phyloP scores from a whole-genome alignment of 2,113 vertebrate species.

The Boulengeromyrus knoepffleri region DNA sequence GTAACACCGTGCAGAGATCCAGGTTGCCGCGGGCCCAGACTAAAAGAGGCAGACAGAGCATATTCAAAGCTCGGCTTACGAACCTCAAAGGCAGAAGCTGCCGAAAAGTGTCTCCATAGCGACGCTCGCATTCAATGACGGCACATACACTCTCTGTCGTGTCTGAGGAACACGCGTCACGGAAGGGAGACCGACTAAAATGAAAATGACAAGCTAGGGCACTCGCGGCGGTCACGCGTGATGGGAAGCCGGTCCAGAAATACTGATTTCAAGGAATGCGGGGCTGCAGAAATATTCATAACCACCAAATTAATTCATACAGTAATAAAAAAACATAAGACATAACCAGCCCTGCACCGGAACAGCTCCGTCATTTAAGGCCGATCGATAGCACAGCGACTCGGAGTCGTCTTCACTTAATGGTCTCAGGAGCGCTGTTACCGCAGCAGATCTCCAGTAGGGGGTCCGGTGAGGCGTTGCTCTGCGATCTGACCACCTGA shows the following conservation, averaged over 20 bases:
- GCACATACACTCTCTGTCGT: not conserved
- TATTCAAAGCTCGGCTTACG: not conserved
- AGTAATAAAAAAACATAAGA: not conserved
- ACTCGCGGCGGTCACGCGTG: not conserved
- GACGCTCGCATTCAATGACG: not conserved
- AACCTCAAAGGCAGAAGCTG: not conserved
- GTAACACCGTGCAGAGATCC: not conserved
- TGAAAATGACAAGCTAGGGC: not conserved
- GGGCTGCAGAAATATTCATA: not conserved
- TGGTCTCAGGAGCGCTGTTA: not conserved
- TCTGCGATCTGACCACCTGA: not conserved
- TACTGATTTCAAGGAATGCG: slow-evolving; percentile 35
- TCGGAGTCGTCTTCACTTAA: not conserved
- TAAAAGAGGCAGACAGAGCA: not conserved
- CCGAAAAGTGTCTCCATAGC: not conserved
- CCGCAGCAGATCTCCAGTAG: not conserved
- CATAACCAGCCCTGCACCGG: not conserved
- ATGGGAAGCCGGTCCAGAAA: slow-evolving; percentile 40
- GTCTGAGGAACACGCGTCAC: not conserved
- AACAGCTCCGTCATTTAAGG: not conserved
- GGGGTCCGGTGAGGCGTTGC: not conserved
- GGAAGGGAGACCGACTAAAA: not conserved
- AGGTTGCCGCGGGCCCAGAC: not conserved
- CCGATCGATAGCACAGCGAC: not conserved
- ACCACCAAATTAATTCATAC: not conserved